Conservation (phyloP, 2,113 vertebrate species). For the Athene noctua region DNA sequence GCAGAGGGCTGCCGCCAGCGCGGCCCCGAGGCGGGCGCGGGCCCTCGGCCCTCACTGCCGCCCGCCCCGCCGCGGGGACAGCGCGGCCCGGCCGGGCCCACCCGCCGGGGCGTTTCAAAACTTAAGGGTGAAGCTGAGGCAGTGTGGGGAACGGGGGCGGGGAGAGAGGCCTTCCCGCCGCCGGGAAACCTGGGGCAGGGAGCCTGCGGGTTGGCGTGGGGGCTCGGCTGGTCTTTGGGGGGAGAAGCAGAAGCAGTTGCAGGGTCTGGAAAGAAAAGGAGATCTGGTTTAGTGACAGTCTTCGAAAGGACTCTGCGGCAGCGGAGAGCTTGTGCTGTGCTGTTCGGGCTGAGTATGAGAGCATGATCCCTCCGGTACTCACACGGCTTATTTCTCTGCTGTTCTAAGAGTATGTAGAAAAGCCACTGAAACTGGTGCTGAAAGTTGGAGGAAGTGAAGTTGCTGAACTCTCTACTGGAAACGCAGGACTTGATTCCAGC, state of each 20-base stretch:
- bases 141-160: background rate
- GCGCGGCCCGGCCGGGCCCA: background rate
- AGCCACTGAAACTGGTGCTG: constrained; percentile 93
- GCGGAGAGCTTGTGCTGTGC: background rate
- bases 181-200: background rate
- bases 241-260: background rate
- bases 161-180: background rate
- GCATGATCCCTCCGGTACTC: background rate
- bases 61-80: background rate
- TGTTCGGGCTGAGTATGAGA: too few species aligned
- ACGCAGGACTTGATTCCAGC: constrained; percentile 80
- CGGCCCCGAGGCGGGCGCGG: background rate
- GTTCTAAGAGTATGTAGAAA: constrained; percentile 78
- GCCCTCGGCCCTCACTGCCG: background rate
- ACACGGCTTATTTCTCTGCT: background rate
- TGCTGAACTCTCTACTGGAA: constrained; percentile 87
- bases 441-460: constrained; percentile 95
- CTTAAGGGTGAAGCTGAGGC: background rate
- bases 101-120: background rate
- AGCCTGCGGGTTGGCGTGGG: too few species aligned
- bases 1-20: background rate
- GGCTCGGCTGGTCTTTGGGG: background rate
- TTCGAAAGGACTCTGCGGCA: background rate
- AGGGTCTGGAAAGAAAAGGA: background rate
- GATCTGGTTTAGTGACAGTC: background rate